Conservation (phyloP, 2,888 invertebrate genomes). For the Oxytorus armatus region DNA sequence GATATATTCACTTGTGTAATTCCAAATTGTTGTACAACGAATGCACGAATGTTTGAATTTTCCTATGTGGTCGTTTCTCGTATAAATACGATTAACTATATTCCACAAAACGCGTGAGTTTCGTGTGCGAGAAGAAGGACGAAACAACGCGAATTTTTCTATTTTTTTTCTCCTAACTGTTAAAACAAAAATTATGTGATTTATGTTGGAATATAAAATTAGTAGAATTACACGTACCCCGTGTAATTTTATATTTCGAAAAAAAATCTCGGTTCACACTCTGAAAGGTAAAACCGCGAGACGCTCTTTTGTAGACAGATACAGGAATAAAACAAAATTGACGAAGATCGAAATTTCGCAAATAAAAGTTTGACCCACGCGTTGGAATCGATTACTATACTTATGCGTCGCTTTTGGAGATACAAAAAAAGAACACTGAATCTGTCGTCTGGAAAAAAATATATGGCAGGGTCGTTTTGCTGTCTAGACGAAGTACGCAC, state of each 20-base stretch:
- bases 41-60: neutral
- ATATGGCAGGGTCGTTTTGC: slow-evolving; percentile 33
- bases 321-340: slow-evolving; percentile 4
- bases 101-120: neutral
- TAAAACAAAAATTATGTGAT: no score
- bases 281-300: neutral
- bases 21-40: no score
- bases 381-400: slow-evolving; percentile 1
- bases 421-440: neutral
- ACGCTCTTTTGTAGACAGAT: neutral
- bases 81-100: neutral
- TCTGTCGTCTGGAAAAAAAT: slow-evolving; percentile 31
- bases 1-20: no score
- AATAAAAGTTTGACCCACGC: neutral
- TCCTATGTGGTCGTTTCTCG: neutral
- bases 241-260: slow-evolving; percentile 9
- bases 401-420: slow-evolving; percentile 11
- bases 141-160: no score
- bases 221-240: slow-evolving; percentile 15
- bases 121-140: no score
- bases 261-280: neutral
- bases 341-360: slow-evolving; percentile 25
- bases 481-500: slow-evolving; percentile 47
- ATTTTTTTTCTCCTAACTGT: no score
- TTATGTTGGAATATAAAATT: slow-evolving; percentile 1